Conservation (phyloP, 2,888 invertebrate genomes). For the Lasioglossum pauxillum region DNA sequence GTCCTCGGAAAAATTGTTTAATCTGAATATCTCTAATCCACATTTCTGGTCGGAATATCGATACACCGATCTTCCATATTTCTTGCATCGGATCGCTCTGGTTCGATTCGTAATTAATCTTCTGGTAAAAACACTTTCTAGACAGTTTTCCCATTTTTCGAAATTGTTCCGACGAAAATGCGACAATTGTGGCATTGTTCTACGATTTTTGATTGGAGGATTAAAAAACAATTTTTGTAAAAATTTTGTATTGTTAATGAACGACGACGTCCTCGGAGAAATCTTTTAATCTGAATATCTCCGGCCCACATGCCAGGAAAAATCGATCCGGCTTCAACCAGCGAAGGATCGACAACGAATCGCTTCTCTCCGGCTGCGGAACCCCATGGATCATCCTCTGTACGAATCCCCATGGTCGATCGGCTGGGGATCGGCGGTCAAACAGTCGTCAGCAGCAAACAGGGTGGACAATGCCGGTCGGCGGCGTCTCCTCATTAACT, state of each 20-base stretch:
- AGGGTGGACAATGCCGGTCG: slow-evolving; percentile 40
- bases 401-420: too few relatives aligned
- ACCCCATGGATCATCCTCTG: not conserved
- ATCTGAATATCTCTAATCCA: too few relatives aligned
- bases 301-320: not conserved
- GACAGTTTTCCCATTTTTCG: too few relatives aligned
- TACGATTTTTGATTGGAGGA: not conserved
- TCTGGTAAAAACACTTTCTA: too few relatives aligned
- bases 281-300: not conserved
- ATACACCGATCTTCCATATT: slow-evolving; percentile 17
- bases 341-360: not conserved
- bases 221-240: not conserved
- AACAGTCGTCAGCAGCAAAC: slow-evolving; percentile 34
- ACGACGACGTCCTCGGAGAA: too few relatives aligned
- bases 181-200: not conserved
- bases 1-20: too few relatives aligned
- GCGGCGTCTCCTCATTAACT: slow-evolving; percentile 61
- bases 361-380: too few relatives aligned
- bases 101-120: not conserved
- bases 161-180: too few relatives aligned
- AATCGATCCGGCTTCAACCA: not conserved
- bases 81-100: not conserved
- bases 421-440: slow-evolving; percentile 14
- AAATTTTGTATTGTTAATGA: too few relatives aligned
- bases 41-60: slow-evolving; percentile 54